Evolutionary conservation across 2,888 invertebrate genomes (phyloP).

Genomic region (Eugnorisma glareosa): DNA sequence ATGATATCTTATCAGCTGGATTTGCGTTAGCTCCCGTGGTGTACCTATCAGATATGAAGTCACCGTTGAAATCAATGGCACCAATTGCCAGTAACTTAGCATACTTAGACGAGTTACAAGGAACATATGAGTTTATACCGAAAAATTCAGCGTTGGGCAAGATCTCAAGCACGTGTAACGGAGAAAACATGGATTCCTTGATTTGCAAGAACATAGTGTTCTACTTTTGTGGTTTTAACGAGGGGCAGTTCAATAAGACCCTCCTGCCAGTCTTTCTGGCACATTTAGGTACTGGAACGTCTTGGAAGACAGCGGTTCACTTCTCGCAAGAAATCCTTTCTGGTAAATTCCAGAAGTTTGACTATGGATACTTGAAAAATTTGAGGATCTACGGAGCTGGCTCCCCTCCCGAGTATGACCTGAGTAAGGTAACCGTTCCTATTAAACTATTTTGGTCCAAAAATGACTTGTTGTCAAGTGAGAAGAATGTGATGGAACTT

Average conservation of each 20-base stretch:
- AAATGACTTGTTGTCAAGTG: conserved; percentile 93
- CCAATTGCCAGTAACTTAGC: conserved; percentile 91
- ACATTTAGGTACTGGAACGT: conserved; percentile 94
- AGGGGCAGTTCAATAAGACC: conserved; percentile 92
- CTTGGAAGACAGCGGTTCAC: conserved; percentile 93
- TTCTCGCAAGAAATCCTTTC: conserved; percentile 91
- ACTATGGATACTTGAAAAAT: conserved; percentile 92
- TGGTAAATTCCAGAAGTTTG: conserved; percentile 92
- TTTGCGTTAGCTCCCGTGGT: conserved; percentile 93
- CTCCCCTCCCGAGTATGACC: conserved; percentile 91
- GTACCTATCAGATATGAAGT: conserved; percentile 91
- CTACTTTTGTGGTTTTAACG: conserved; percentile 93
- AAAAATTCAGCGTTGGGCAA: conserved; percentile 90
- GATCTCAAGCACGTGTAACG: conserved; percentile 90
- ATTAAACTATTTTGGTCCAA: conserved; percentile 92
- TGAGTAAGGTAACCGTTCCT: conserved; percentile 91
- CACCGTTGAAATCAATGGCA: conserved; percentile 92
- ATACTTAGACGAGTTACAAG: conserved; percentile 91
- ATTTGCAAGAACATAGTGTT: conserved; percentile 94
- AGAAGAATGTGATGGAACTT: conserved; percentile 90
- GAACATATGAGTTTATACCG: conserved; percentile 93
- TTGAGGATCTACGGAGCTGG: conserved; percentile 88
- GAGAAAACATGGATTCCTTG: conserved; percentile 85
- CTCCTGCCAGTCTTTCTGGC: conserved; percentile 92
- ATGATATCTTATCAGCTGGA: conserved; percentile 91